Base-by-base conservation (phyloP, 2,888 invertebrate species). In the Torymus texanus region DNA sequence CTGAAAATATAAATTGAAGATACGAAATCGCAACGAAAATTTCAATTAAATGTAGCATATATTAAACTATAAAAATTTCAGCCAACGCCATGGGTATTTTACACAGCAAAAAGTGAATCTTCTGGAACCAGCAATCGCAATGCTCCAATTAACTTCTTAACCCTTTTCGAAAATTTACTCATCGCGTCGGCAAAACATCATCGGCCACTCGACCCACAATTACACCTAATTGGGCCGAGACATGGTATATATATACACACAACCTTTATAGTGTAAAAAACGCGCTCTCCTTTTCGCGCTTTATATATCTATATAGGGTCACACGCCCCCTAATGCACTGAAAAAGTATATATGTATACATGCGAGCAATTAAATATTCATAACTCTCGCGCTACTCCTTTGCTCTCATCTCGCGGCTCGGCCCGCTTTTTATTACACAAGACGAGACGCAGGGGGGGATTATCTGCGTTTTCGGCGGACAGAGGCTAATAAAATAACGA, bases 401-500 rank as follows among this genome's bases (percentile, higher is more conserved):
- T 14, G 41, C 53, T 24, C 29, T 16, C n/a, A 16, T 29, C 63
- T 24, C 16, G 18, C 16, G 29, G 1, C 12, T 24, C n/a, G 70
- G 55, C 72, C 53, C 61, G 55, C 5, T 14, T 53, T 56, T 50
- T 13, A 56, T 41, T 21, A 59, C 41, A 41, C 41, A 41, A 41
- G 41, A 29, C 29, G 29, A 29, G 29, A 41, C 41, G 41, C 41
- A 41, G 41, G 41, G 8, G 41, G 8, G 41, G 41, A 41, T 41
- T 41, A 41, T 41, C 41, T 41, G 41, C 72, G 56, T 65, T 55
- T 16, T 65, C 29, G 16, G 78, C 83, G 82, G 83, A 85, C 85
- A 87, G 84, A 41, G 8, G 85, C 78, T 85, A 87, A 86, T 87
- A 86, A 87, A 87, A 87, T 87, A 84, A 86, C 50, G 56, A 11